These are phyloP conservation scores for Acanthopagrus latus DNA, from an alignment of 2,797 vertebrate genomes.

Conservation along the genomic window DNA sequence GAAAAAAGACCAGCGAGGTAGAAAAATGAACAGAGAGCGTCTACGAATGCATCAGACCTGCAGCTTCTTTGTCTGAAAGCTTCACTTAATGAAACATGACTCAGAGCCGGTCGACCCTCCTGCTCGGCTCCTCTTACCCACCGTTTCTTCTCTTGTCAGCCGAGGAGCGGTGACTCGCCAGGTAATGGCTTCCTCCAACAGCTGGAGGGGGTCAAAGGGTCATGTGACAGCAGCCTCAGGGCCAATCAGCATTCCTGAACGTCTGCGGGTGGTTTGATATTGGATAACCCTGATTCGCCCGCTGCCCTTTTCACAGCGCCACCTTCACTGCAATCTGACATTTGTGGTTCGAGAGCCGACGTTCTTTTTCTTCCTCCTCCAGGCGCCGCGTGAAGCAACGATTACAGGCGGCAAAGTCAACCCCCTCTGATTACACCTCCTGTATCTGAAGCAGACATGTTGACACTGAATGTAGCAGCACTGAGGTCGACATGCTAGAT, in stretches of 20 bases:
- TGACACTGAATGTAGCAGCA: not conserved
- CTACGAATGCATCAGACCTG: not conserved
- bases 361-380: constrained; percentile 15
- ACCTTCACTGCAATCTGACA: constrained; percentile 34
- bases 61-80: constrained; percentile 7
- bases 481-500: not conserved
- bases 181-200: constrained; percentile 61
- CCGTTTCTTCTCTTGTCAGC: constrained; percentile 29
- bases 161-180: constrained; percentile 49
- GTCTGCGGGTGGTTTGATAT: constrained; percentile 59
- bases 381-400: constrained; percentile 4
- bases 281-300: constrained; percentile 48
- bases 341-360: constrained; percentile 10
- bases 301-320: constrained; percentile 11
- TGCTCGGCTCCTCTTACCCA: constrained; percentile 37
- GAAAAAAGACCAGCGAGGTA: not conserved
- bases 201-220: constrained; percentile 66
- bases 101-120: constrained; percentile 20
- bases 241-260: constrained; percentile 55
- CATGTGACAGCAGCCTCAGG: constrained; percentile 45
- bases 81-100: constrained; percentile 30
- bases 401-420: not conserved
- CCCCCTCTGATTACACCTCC: not conserved
- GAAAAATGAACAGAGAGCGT: not conserved
- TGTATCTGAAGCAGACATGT: not conserved